These are phyloP conservation scores for Exocentrus adspersus DNA, from an alignment of 2,888 invertebrate genomes.

Conservation along the genomic window DNA sequence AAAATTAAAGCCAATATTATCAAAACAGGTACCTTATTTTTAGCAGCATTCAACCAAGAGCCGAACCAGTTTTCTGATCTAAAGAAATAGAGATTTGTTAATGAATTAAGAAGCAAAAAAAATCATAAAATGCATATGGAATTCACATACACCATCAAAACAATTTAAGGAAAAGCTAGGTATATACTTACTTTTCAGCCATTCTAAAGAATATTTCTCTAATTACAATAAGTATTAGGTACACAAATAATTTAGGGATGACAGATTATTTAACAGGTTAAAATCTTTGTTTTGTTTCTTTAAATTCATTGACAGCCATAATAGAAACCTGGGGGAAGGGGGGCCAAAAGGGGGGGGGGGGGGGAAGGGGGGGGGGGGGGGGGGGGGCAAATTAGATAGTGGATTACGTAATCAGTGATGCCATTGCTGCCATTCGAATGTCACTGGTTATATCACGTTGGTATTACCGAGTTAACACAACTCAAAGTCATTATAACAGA, in stretches of 20 bases:
- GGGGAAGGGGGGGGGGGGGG: no score
- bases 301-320: slow-evolving; percentile 39
- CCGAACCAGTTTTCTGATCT: slow-evolving; percentile 61
- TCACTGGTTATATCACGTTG: no score
- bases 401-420: no score
- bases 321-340: no score
- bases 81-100: slow-evolving; percentile 35
- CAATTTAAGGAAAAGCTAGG: neutral
- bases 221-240: no score
- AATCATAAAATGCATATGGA: slow-evolving; percentile 16
- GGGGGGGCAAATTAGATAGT: no score
- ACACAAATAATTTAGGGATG: slow-evolving; percentile 38
- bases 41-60: slow-evolving; percentile 62
- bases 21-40: slow-evolving; percentile 59
- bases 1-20: neutral
- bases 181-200: slow-evolving; percentile 41
- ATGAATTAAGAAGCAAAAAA: slow-evolving; percentile 8
- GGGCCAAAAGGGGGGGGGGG: no score
- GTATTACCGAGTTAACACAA: no score
- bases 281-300: slow-evolving; percentile 45
- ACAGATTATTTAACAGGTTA: slow-evolving; percentile 32
- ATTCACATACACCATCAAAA: neutral
- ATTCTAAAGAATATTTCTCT: slow-evolving; percentile 35
- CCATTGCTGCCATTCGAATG: no score
- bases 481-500: no score